Percentiles rank a stretch among this genome's conserved stretches.
These are phyloP conservation scores for Eospalax fontanierii DNA, from an alignment of 2,797 vertebrate species.

Conservation along the genomic window DNA sequence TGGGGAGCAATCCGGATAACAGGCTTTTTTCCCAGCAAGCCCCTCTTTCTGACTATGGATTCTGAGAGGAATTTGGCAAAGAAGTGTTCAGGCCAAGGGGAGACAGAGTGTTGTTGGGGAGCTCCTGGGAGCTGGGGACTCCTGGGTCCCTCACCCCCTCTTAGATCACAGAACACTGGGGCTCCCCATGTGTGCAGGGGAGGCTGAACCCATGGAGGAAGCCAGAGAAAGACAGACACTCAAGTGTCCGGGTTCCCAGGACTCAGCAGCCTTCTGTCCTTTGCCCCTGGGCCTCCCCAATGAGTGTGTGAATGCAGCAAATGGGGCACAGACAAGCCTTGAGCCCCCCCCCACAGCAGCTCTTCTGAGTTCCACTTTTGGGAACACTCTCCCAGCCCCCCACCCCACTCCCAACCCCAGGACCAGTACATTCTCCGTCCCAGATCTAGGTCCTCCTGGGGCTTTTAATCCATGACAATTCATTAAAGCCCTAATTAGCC, in stretches of 20 bases:
- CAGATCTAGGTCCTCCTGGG: constrained; percentile 71
- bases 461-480: constrained; percentile 64
- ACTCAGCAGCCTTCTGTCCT: not conserved
- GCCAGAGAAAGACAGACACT: no score
- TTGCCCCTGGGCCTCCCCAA: not conserved
- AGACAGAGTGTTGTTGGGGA: not conserved
- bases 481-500: constrained; percentile 83
- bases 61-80: not conserved
- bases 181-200: not conserved
- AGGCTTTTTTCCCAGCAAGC: not conserved
- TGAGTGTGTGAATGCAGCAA: not conserved
- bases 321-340: not conserved
- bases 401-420: not conserved
- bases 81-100: not conserved
- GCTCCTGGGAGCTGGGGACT: no score
- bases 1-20: not conserved
- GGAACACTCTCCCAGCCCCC: constrained; percentile 42
- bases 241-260: not conserved
- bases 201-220: not conserved
- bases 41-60: not conserved
- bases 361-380: constrained; percentile 20
- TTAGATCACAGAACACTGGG: not conserved
- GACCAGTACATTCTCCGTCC: constrained; percentile 38
- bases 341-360: no score
- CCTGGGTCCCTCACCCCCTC: not conserved